Evolutionary conservation across 2,113 vertebrate genomes (phyloP).

Genomic region (Polypterus senegalus): DNA sequence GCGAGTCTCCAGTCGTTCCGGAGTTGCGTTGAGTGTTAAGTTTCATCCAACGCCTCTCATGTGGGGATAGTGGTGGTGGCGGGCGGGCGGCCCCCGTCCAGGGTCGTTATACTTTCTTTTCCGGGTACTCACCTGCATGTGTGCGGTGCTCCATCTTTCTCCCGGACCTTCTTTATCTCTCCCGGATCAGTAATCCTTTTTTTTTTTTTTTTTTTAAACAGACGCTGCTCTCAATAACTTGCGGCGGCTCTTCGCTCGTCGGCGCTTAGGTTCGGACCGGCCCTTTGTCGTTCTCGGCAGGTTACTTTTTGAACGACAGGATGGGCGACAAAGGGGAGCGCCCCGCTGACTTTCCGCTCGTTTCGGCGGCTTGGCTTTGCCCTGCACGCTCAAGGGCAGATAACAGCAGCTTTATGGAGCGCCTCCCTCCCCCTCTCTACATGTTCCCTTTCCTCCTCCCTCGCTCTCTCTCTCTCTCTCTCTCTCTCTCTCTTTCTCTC

Average conservation of each 20-base stretch:
- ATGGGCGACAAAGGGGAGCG: constrained; percentile 30
- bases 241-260: constrained; percentile 37
- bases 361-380: constrained; percentile 54
- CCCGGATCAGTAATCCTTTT: constrained; percentile 20
- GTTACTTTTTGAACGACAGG: constrained; percentile 48
- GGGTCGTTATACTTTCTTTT: no score
- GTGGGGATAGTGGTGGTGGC: constrained; percentile 19
- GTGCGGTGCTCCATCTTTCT: no score
- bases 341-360: constrained; percentile 31
- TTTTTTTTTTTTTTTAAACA: constrained; percentile 27
- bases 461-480: constrained; percentile 28
- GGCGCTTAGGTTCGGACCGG: constrained; percentile 25
- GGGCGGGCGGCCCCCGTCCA: constrained; percentile 20
- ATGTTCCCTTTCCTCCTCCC: constrained; percentile 28
- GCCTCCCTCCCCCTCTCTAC: constrained; percentile 31
- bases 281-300: constrained; percentile 42
- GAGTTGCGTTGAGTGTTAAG: constrained; percentile 13
- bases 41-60: constrained; percentile 22
- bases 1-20: constrained; percentile 19
- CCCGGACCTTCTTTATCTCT: background rate
- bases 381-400: constrained; percentile 65
- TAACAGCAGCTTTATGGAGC: constrained; percentile 61
- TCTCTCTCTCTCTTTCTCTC: constrained; percentile 30
- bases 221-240: constrained; percentile 31
- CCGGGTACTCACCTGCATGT: no score